Evolutionary conservation across 2,113 vertebrate species (phyloP).

Genomic region (Chunga burmeisteri): DNA sequence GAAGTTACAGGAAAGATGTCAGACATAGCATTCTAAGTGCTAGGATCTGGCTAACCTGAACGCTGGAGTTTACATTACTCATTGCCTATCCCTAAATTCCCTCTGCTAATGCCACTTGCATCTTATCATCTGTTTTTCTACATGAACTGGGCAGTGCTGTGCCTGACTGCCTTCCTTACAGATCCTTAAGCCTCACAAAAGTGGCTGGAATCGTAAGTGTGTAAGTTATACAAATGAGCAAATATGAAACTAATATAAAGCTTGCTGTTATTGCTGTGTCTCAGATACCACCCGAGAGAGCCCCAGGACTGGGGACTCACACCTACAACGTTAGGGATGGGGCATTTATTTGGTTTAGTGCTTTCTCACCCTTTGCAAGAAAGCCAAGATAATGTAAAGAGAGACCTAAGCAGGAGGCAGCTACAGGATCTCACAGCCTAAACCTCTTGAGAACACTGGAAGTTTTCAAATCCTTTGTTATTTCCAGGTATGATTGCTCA

Average conservation of each 20-base stretch:
- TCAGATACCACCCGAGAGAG: neutral
- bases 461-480: neutral
- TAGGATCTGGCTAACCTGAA: neutral
- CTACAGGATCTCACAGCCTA: neutral
- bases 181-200: neutral
- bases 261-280: neutral
- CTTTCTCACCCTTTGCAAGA: neutral
- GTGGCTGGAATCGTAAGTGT: no score
- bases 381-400: neutral
- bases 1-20: neutral
- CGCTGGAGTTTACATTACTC: neutral
- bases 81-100: neutral
- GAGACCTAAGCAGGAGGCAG: neutral
- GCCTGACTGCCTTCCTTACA: neutral
- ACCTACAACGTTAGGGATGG: neutral
- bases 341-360: neutral
- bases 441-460: neutral
- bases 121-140: neutral
- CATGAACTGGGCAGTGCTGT: neutral
- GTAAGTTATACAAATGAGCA: neutral
- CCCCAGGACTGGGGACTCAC: neutral
- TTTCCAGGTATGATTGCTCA: neutral
- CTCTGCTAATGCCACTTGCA: neutral
- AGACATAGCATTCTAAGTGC: neutral
- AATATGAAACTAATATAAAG: neutral